Conservation (phyloP, 2,113 vertebrate genomes). For the Pica pica region DNA sequence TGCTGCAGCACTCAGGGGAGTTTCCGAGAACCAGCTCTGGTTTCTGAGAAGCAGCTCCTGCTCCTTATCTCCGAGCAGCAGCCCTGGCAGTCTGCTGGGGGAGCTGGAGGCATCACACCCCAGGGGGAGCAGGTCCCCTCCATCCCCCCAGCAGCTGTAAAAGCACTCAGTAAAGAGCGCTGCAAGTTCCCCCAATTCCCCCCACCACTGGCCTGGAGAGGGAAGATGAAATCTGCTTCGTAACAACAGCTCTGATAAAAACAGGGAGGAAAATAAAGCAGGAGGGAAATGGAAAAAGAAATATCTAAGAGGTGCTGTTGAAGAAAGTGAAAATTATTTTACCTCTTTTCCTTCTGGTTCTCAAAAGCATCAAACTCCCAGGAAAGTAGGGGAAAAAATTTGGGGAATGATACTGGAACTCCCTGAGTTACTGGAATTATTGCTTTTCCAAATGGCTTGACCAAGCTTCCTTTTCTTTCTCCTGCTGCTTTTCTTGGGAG, state of each 20-base stretch:
- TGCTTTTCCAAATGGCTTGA: background rate
- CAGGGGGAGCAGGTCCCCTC: background rate
- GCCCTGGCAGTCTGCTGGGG: rapidly evolving
- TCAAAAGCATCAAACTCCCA: background rate
- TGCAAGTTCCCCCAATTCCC: rapidly evolving
- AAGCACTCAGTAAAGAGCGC: rapidly evolving
- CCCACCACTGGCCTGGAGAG: rapidly evolving
- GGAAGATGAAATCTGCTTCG: background rate
- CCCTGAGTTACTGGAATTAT: background rate
- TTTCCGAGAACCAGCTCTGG: background rate
- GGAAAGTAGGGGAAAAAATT: rapidly evolving
- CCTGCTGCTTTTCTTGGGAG: background rate
- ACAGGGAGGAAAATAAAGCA: background rate
- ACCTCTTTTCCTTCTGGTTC: background rate
- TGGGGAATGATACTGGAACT: background rate
- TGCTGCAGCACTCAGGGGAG: rapidly evolving
- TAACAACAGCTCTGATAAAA: rapidly evolving
- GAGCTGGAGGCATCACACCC: rapidly evolving
- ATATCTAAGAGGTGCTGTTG: background rate
- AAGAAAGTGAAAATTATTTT: background rate
- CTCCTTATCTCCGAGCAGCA: background rate
- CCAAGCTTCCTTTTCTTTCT: background rate
- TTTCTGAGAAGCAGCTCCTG: background rate
- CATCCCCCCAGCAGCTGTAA: rapidly evolving
- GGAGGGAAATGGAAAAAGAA: background rate